Evolutionary conservation across 2,888 invertebrate species (phyloP), one percentile per base, ranked within the genome.

Genomic region (Spatulosminthurus flaviceps): DNA sequence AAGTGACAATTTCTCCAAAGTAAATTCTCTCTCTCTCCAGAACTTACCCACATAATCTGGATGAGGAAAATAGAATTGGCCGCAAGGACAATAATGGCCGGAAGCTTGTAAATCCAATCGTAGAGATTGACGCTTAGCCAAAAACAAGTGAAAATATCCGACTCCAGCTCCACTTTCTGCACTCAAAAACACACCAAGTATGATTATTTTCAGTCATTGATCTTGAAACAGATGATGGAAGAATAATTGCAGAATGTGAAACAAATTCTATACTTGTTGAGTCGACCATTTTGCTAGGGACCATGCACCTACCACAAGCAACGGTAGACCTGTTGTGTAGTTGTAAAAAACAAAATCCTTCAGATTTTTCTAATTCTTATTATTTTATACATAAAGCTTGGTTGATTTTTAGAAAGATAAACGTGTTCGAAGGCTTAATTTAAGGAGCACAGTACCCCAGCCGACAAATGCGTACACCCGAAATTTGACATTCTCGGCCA

Each of bases 41-140:
- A n/a, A 83, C 84, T 81, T 34, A 94, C 95, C 92, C 95, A 94
- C 94, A 96, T 94, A 86, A 96, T 95, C 89, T 91, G 92, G 85
- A 94, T 89, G 81, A 95, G 91, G 88, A 95, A 95, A 86, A 93
- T 90, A 73, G 93, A 90, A 89, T 96, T 96, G 85, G 95, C 91
- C 78, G 92, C 91, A 34, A 97, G 91, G 13, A 96, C 95, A 26
- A 91, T 89, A 82, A 96, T 91, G 1, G 95, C 94, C 0, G 96
- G 96, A 0, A 91, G 92, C 87, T 95, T 94, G 87, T 93, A 94
- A 85, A 96, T 93, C 93, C 95, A 96, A 88, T 96, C 96, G 76
- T 93, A 93, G 11, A 77, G 21, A 43, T 66, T 81, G 41, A 81
- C 79, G 26, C 72, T 78, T 51, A 81, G 74, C 81, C 81, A 81